Evolutionary conservation across 2,113 vertebrate genomes (phyloP).

Genomic region (Catagonus wagneri): DNA sequence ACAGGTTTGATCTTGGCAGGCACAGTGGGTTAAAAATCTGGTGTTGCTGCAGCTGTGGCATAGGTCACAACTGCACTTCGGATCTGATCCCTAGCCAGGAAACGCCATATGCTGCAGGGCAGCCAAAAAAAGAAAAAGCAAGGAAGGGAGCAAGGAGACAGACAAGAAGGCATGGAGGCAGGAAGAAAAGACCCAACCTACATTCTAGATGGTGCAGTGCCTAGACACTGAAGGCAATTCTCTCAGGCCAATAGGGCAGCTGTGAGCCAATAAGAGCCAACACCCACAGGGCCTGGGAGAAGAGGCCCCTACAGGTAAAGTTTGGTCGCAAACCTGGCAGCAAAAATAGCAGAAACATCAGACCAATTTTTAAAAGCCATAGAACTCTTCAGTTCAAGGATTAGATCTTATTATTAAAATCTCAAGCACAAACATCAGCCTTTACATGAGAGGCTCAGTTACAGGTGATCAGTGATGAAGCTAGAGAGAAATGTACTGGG

Average conservation of each 20-base stretch:
- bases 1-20: no score
- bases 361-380: neutral
- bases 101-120: no score
- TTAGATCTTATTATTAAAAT: neutral
- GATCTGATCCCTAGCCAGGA: no score
- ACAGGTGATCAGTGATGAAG: neutral
- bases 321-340: neutral
- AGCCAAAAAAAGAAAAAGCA: no score
- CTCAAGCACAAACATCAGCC: neutral
- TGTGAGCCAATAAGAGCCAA: neutral
- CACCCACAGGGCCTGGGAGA: neutral
- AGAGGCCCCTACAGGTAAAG: rapidly evolving
- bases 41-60: no score
- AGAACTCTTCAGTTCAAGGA: neutral
- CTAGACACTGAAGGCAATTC: neutral
- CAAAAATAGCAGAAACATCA: constrained; percentile 8
- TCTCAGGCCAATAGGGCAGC: neutral
- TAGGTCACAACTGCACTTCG: no score
- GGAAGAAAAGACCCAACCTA: neutral
- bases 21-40: no score
- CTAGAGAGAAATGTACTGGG: neutral
- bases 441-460: neutral
- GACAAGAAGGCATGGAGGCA: no score
- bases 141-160: no score
- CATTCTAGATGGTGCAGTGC: neutral